Conservation (phyloP, 2,888 invertebrate species). For the Melanostoma scalare region DNA sequence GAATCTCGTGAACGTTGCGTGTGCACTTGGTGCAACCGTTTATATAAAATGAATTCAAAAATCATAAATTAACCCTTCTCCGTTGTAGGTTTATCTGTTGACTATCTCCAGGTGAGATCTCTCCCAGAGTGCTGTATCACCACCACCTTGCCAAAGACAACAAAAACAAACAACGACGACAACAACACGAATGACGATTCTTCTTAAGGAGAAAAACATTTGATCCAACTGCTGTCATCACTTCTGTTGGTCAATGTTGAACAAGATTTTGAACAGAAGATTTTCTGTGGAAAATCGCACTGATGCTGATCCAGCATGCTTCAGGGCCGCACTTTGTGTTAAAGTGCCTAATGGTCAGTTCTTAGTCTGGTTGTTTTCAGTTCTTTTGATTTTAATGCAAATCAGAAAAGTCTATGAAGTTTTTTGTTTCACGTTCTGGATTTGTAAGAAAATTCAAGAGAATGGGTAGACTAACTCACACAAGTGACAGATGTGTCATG, state of each 20-base stretch:
- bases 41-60: conserved; percentile 73
- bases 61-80: conserved; percentile 74
- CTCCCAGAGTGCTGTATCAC: conserved; percentile 54
- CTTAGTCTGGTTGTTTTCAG: background rate
- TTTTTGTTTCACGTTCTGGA: too few species aligned
- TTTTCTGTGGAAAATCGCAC: conserved; percentile 70
- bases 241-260: conserved; percentile 72
- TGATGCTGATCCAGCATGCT: conserved; percentile 28
- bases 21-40: conserved; percentile 73
- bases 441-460: too few species aligned
- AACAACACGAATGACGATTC: conserved; percentile 69
- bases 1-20: conserved; percentile 62
- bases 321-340: background rate
- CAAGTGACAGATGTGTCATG: too few species aligned
- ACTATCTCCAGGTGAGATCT: conserved; percentile 71
- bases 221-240: conserved; percentile 73
- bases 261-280: conserved; percentile 72
- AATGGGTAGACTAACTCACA: too few species aligned
- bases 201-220: conserved; percentile 72
- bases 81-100: conserved; percentile 70
- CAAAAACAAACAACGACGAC: conserved; percentile 39
- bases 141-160: conserved; percentile 58
- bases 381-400: background rate
- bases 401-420: too few species aligned
- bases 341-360: background rate